Percentiles rank a stretch among this genome's conserved stretches.
Evolutionary conservation across 92 coral and sea anemone genomes (phyloP).

Genomic region (Zoanthus sociatus): DNA sequence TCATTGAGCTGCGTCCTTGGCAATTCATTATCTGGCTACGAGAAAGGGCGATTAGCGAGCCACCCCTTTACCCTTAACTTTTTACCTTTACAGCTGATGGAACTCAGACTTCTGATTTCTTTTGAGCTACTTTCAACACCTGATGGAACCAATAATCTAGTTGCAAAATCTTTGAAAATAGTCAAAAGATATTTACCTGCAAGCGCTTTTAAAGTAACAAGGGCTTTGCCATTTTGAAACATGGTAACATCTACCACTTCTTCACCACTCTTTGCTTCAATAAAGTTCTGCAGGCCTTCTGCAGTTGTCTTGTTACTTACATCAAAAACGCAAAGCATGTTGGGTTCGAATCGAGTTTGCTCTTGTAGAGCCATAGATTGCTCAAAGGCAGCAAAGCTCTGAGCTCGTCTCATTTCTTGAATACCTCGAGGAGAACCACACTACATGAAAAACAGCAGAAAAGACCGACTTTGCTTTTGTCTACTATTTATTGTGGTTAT

Average conservation of each 20-base stretch:
- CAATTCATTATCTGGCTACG: no score
- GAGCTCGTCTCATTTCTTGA: conserved; percentile 32
- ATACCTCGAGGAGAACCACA: neutral
- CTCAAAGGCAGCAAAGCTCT: conserved; percentile 48
- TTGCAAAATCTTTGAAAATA: neutral
- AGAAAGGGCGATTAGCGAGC: no score
- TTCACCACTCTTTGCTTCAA: conserved; percentile 71
- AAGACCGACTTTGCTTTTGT: no score
- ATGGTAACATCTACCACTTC: conserved; percentile 54
- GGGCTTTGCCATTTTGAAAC: conserved; percentile 58
- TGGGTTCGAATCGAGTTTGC: conserved; percentile 47
- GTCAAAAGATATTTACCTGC: conserved; percentile 31
- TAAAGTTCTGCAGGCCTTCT: conserved; percentile 63
- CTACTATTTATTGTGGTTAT: no score
- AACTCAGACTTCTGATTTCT: no score
- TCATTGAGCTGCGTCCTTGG: no score
- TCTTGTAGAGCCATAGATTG: neutral
- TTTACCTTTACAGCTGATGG: no score
- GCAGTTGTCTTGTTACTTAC: conserved; percentile 60
- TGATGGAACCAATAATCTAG: no score
- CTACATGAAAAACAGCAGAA: neutral
- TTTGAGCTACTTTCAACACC: no score
- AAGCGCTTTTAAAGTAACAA: conserved; percentile 51
- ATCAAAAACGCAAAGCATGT: conserved; percentile 62
- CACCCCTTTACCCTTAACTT: no score